phyloP scores from a whole-genome alignment of 2,113 vertebrate genomes.

The Thinocorus orbignyianus region DNA sequence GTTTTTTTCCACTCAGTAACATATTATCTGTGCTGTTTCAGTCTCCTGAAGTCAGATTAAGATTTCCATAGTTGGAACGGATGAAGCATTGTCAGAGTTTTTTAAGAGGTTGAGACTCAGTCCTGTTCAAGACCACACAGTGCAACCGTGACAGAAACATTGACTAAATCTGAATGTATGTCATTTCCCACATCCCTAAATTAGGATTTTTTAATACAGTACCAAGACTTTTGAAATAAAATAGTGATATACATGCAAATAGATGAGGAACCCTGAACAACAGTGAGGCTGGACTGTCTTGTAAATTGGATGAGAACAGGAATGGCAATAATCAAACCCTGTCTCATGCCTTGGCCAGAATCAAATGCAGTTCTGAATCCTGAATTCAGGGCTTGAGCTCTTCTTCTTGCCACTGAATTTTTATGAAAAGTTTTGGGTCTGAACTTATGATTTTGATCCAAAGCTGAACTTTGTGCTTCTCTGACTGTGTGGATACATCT shows the following conservation, averaged over 20 bases:
- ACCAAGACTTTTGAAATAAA: background rate
- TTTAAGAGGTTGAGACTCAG: background rate
- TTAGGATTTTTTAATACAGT: background rate
- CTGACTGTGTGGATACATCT: background rate
- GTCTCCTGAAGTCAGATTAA: background rate
- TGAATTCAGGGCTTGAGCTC: background rate
- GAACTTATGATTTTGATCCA: background rate
- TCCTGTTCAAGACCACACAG: background rate
- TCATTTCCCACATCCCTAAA: background rate
- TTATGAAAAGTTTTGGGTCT: background rate
- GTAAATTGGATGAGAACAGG: background rate
- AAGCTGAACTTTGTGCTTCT: background rate
- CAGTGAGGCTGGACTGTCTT: background rate
- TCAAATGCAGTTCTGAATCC: background rate
- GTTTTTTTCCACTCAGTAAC: background rate
- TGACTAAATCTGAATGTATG: background rate
- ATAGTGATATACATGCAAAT: background rate
- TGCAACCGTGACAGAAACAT: background rate
- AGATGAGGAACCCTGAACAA: background rate
- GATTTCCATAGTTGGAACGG: background rate
- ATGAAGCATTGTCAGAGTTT: background rate
- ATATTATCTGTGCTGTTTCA: background rate
- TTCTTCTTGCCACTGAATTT: background rate
- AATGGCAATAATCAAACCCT: background rate
- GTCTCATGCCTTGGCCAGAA: background rate